Conservation (phyloP, 2,113 vertebrate species). For the Notarius lentiginosus region DNA sequence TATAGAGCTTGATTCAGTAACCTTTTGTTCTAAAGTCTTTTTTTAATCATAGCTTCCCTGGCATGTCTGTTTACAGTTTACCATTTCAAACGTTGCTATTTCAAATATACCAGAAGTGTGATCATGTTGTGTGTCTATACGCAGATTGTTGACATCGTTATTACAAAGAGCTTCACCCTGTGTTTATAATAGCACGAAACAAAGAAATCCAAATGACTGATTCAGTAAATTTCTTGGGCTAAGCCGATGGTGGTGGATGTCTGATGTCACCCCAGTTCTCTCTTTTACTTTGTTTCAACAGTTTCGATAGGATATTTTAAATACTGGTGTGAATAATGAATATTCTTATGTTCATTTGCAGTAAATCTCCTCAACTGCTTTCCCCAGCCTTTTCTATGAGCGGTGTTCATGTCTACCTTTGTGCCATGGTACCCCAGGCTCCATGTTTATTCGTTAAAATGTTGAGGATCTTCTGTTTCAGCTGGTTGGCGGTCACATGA, state of each 20-base stretch:
- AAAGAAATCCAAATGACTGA: background rate
- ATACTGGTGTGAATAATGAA: background rate
- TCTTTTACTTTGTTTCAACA: background rate
- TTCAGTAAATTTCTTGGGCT: background rate
- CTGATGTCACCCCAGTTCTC: background rate
- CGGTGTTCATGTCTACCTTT: slow-evolving; percentile 72
- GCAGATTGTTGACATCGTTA: background rate
- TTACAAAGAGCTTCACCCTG: background rate
- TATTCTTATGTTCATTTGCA: background rate
- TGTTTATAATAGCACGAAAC: background rate
- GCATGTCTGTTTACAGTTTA: background rate
- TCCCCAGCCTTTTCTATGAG: background rate
- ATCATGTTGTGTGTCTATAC: background rate
- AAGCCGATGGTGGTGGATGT: background rate
- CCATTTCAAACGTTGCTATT: background rate
- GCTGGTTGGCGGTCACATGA: slow-evolving; percentile 95
- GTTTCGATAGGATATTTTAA: background rate
- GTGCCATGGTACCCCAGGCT: slow-evolving; percentile 95
- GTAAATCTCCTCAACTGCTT: background rate
- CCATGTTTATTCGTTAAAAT: slow-evolving; percentile 98
- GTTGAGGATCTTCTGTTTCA: slow-evolving; percentile 99
- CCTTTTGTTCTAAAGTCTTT: background rate
- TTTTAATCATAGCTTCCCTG: background rate
- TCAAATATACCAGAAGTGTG: background rate
- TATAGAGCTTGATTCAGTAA: background rate